Conservation (phyloP, 2,113 vertebrate genomes). For the Myotis yumanensis region DNA sequence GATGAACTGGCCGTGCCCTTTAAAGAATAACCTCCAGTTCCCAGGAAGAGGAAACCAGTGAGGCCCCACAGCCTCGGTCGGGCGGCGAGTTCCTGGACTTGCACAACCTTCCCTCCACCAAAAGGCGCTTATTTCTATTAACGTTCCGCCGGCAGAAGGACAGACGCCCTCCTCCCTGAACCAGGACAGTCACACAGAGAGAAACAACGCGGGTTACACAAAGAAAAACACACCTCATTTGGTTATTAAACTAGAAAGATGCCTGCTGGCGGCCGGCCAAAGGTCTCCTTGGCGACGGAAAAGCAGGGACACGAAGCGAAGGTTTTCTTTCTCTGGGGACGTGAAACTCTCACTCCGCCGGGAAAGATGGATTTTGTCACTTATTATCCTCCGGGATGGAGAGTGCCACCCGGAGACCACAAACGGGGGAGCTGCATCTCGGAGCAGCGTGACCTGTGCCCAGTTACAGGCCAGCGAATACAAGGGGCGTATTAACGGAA, state of each 20-base stretch:
- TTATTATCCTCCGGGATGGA: conserved; percentile 33
- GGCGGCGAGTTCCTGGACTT: background rate
- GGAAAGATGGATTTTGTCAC: conserved; percentile 68
- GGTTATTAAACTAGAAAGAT: conserved; percentile 40
- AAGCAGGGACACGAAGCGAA: conserved; percentile 21
- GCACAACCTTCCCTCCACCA: background rate
- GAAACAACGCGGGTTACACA: background rate
- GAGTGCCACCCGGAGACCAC: conserved; percentile 50
- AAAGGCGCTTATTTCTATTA: background rate
- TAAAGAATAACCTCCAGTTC: background rate
- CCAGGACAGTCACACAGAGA: background rate
- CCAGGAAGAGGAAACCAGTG: background rate
- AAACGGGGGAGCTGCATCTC: conserved; percentile 40
- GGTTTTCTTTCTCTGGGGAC: conserved; percentile 40
- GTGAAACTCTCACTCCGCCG: conserved; percentile 36
- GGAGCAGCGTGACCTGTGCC: conserved; percentile 28
- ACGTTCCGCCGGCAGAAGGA: background rate
- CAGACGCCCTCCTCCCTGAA: background rate
- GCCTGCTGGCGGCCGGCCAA: conserved; percentile 23
- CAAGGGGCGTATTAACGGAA: conserved; percentile 77
- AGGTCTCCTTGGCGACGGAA: conserved; percentile 46
- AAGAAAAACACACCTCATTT: conserved; percentile 36
- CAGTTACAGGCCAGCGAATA: conserved; percentile 65
- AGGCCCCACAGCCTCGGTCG: background rate
- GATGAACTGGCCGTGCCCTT: background rate